phyloP scores from a whole-genome alignment of 2,113 vertebrate genomes.

The Cisticola juncidis region DNA sequence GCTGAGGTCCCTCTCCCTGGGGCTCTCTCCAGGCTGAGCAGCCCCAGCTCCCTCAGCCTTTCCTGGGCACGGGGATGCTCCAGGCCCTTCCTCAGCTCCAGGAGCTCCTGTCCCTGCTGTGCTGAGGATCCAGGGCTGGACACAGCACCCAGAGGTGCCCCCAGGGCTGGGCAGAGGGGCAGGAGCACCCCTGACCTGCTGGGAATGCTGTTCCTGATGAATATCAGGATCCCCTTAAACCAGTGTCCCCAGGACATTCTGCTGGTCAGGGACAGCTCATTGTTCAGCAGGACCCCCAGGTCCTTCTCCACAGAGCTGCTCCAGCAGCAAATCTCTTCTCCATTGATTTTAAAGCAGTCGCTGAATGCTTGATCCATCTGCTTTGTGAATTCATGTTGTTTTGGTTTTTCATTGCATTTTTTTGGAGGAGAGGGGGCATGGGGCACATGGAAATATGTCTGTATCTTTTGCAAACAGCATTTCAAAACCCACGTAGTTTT shows the following conservation, averaged over 20 bases:
- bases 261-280: not conserved
- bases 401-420: not conserved
- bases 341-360: not conserved
- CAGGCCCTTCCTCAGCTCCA: too few relatives aligned
- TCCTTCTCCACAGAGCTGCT: not conserved
- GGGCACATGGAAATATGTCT: not conserved
- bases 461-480: not conserved
- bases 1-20: too few relatives aligned
- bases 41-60: too few relatives aligned
- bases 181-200: not conserved
- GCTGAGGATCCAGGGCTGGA: too few relatives aligned
- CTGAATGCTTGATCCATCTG: not conserved
- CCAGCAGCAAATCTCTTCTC: not conserved
- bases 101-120: too few relatives aligned
- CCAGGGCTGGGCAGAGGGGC: not conserved
- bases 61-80: too few relatives aligned
- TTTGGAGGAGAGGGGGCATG: fast-evolving
- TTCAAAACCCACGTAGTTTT: not conserved
- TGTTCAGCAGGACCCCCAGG: not conserved
- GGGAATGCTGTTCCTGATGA: not conserved
- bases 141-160: not conserved
- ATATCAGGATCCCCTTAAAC: not conserved
- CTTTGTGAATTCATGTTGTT: not conserved
- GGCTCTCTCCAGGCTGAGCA: too few relatives aligned
- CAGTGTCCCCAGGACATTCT: not conserved